These are phyloP conservation scores for Amphiprion clarkii DNA, from an alignment of 2,797 vertebrate genomes.

Conservation along the genomic window DNA sequence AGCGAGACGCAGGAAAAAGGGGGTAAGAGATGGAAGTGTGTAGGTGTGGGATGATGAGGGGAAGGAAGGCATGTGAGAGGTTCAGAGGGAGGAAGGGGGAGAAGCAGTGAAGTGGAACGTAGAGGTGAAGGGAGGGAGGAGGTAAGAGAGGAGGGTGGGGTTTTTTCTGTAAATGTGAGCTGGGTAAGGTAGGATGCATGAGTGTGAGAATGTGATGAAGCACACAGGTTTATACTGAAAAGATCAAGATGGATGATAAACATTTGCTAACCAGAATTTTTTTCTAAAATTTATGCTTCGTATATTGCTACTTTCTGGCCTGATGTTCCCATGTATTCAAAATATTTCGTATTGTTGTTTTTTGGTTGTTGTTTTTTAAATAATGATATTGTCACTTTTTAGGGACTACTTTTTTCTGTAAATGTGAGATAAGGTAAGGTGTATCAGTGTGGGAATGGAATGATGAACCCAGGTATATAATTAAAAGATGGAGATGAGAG, in stretches of 20 bases:
- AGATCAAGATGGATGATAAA: neutral
- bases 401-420: neutral
- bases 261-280: neutral
- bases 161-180: conserved; percentile 16
- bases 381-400: neutral
- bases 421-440: neutral
- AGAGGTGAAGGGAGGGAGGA: conserved; percentile 36
- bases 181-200: conserved; percentile 1
- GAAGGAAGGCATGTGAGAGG: conserved; percentile 29
- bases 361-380: too few species aligned
- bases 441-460: neutral
- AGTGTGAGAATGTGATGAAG: neutral
- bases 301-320: neutral
- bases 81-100: neutral
- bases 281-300: too few species aligned
- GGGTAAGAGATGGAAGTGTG: neutral
- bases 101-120: conserved; percentile 43
- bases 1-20: rapidly evolving
- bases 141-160: conserved; percentile 36
- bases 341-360: too few species aligned
- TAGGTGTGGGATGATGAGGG: conserved; percentile 11
- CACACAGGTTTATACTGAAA: neutral
- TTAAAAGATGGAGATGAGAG: too few species aligned
- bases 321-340: neutral
- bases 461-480: too few species aligned